Conservation (phyloP, 1,140 invertebrate genomes). For the Lineus longissimus region DNA sequence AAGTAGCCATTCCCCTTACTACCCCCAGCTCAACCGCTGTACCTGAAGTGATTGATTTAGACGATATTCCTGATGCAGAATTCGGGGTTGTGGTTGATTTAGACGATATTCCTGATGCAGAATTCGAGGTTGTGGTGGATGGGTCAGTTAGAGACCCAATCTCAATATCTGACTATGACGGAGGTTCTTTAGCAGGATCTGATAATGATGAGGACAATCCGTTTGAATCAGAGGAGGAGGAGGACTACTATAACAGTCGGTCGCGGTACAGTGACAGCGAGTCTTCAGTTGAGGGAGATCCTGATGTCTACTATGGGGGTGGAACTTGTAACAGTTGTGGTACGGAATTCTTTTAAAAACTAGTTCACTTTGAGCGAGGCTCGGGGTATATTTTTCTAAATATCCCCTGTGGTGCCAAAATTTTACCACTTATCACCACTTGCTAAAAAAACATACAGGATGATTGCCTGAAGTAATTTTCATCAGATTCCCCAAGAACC, state of each 20-base stretch:
- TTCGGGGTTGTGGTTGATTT: conserved; percentile 9
- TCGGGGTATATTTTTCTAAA: too few relatives aligned
- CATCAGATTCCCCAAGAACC: too few relatives aligned
- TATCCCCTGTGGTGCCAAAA: too few relatives aligned
- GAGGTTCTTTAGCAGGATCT: neutral
- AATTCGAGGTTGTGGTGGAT: conserved; percentile 10
- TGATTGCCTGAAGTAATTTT: too few relatives aligned
- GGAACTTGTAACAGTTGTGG: conserved; percentile 37
- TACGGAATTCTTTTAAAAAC: too few relatives aligned
- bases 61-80: conserved; percentile 1
- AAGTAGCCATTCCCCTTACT: neutral
- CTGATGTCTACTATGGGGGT: conserved; percentile 32
- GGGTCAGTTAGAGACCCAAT: too few relatives aligned
- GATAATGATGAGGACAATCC: conserved; percentile 16
- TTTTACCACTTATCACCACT: too few relatives aligned
- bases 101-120: conserved; percentile 1
- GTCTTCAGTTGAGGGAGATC: conserved; percentile 15
- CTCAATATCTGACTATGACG: conserved; percentile 1
- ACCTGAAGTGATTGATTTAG: conserved; percentile 15
- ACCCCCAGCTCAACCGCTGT: too few relatives aligned
- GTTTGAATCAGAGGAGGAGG: conserved; percentile 13
- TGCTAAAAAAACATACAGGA: too few relatives aligned
- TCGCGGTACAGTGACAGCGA: conserved; percentile 3
- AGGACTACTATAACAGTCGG: conserved; percentile 9
- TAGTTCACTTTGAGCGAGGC: too few relatives aligned